Base-by-base conservation (phyloP, 2,797 vertebrate genomes). In the Muscicapa striata region DNA sequence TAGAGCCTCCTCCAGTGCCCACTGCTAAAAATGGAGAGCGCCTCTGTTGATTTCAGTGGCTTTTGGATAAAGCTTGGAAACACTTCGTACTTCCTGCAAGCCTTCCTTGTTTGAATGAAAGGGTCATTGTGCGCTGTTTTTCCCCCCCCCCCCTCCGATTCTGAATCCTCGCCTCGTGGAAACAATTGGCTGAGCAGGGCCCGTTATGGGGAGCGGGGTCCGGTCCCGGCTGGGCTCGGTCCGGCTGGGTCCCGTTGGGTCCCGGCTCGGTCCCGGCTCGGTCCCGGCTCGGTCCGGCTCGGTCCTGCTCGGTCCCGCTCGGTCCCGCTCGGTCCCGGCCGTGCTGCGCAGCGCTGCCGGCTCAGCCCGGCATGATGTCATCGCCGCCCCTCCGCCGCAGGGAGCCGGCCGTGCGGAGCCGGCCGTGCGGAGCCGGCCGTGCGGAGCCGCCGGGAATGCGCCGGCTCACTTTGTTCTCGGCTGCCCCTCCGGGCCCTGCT, bases 21-120 rank as follows among this genome's bases (percentile, higher is more conserved):
- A 8, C 63, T 9, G 51, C 10, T 59, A 26, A 29, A 80, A 72
- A 49, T 13, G 62, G 57, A 75, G 73, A 73, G 61, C 54, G 29
- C 32, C 38, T 67, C 32, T 70, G 67, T 75, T 96, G 81, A 68
- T 87, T 88, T 84, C 63, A 70, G 24, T 52, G 69, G 66, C 30
- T 75, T 95, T 93, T 82, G 83, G 85, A 55, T 76, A 54, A 80
- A 68, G 84, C 61, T 94, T 69, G 87, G 79, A 89, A 90, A 87
- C 55, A 70, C 66, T 79, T 38, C 34, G 69, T 92, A 23, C 78
- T 93, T 96, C 92, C 84, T 90, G 74, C 38, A 76, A 85, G 62
- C 94, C 83, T 92, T 88, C 66, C 86, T 90, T 81, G 30, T 75
- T 90, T 68, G 68, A 94, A 52, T 97, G 68, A 96, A 96, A 94